Evolutionary conservation across 2,113 vertebrate species (phyloP), one percentile per base, ranked within the genome.

Genomic region (Lophochroa leadbeateri): DNA sequence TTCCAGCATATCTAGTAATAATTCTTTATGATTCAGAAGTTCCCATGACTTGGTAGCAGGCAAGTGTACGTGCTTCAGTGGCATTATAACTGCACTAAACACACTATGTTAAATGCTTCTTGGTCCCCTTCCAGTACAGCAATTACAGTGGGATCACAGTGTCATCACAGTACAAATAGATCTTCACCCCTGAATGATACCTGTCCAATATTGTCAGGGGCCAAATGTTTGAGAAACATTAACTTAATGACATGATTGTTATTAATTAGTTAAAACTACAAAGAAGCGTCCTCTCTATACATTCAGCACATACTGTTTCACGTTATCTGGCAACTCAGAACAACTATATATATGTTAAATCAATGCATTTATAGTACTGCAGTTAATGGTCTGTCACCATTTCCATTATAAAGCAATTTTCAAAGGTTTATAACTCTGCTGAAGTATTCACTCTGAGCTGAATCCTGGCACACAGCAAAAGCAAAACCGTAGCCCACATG

Each of bases 341-440:
- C 35, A 71, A 90, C 80, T 61, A 71, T n/a, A 84, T 53, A 37
- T 74, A 90, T 67, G 91, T 95, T 94, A 96, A 87, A 97, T 96
- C 86, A 86, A 74, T 82, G 86, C 61, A 82, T 92, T 83, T 92
- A 61, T 88, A 97, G 72, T 69, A 90, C 93, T 82, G 61, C 83
- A 97, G 95, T 96, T 98, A 97, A 98, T 97, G 94, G 95, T 89
- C 96, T 98, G 97, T 96, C 98, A 97, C 94, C 65, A 88, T 97
- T 97, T 97, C 95, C 97, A 98, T 97, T 97, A 98, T 96, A 97
- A 97, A 97, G 97, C 95, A 98, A 97, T 97, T 98, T 98, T 96
- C 95, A 97, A 96, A 97, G 96, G 86, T 95, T 98, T 98, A 94
- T 97, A 97, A 96, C 95, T 94, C 90, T 65, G 77, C 92, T 97